A percentile compares a stretch with the other conserved stretches of the same genome.
These are phyloP conservation scores for Poeciliopsis occidentalis DNA, from an alignment of 2,113 vertebrate species.

Conservation along the genomic window DNA sequence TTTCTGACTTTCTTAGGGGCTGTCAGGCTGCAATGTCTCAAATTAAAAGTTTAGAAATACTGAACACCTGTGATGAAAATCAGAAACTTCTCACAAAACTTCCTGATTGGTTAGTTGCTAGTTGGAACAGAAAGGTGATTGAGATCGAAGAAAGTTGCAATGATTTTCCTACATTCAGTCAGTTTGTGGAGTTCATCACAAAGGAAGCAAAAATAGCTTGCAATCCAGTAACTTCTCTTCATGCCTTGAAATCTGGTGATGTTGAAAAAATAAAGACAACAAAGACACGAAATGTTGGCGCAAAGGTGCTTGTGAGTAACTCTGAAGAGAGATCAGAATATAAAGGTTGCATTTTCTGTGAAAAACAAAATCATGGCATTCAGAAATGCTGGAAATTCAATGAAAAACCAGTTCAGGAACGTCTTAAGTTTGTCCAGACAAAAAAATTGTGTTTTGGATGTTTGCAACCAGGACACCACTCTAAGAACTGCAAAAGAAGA, in stretches of 20 bases:
- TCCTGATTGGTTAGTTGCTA: too few species aligned
- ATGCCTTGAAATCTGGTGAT: slow-evolving; percentile 33
- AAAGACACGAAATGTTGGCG: slow-evolving; percentile 14
- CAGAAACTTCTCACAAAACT: too few species aligned
- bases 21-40: too few species aligned
- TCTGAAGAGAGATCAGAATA: background rate
- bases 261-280: slow-evolving; percentile 8
- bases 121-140: too few species aligned
- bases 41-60: too few species aligned
- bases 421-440: slow-evolving; percentile 19
- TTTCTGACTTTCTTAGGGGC: too few species aligned
- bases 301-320: slow-evolving; percentile 19
- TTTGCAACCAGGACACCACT: slow-evolving; percentile 20
- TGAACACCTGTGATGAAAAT: too few species aligned
- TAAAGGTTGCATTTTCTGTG: slow-evolving; percentile 21
- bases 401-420: background rate
- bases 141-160: too few species aligned
- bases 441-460: slow-evolving; percentile 34
- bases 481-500: slow-evolving; percentile 47
- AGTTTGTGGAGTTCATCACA: too few species aligned
- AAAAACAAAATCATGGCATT: background rate
- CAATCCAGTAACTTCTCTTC: slow-evolving; percentile 45
- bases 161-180: too few species aligned
- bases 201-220: slow-evolving; percentile 25
- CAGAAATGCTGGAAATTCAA: too few species aligned